Conservation (phyloP, 2,797 vertebrate genomes). For the Ataeniobius toweri region DNA sequence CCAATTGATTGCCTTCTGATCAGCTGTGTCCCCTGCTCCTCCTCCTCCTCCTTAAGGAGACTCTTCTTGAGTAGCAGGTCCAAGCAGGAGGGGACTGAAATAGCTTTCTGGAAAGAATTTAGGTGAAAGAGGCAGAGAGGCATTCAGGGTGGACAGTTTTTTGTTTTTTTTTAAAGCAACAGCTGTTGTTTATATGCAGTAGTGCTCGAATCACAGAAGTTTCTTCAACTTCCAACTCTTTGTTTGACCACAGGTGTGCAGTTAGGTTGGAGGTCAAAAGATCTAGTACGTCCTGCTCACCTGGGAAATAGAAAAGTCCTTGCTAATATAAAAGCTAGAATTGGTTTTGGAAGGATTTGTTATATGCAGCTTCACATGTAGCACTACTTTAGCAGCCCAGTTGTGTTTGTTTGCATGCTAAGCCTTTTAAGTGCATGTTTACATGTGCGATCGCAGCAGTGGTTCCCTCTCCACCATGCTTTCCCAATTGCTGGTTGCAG, state of each 20-base stretch:
- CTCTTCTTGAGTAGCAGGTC: slow-evolving; percentile 8
- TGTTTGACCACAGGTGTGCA: slow-evolving; percentile 10
- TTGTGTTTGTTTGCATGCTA: slow-evolving; percentile 53
- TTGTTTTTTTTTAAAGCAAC: slow-evolving; percentile 1
- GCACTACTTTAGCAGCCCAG: slow-evolving; percentile 35
- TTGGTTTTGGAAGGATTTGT: slow-evolving; percentile 18
- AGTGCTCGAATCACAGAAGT: slow-evolving; percentile 2
- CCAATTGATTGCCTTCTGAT: slow-evolving; percentile 77
- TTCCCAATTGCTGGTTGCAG: slow-evolving; percentile 56
- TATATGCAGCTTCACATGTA: neutral
- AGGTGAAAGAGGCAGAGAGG: slow-evolving; percentile 8
- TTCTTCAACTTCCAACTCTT: slow-evolving; percentile 16
- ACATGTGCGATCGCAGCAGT: slow-evolving; percentile 34
- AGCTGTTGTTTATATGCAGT: slow-evolving; percentile 29
- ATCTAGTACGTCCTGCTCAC: slow-evolving; percentile 8
- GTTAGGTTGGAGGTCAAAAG: slow-evolving; percentile 2
- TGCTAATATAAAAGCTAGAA: neutral
- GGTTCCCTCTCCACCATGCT: slow-evolving; percentile 51
- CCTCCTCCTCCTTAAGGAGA: slow-evolving; percentile 10
- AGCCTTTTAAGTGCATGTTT: slow-evolving; percentile 46
- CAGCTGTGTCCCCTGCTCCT: slow-evolving; percentile 23
- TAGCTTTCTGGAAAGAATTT: slow-evolving; percentile 18
- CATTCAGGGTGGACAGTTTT: neutral
- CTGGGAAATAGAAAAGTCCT: slow-evolving; percentile 15
- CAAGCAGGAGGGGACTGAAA: slow-evolving; percentile 25